Base-by-base conservation (phyloP, 92 coral and sea anemone genomes). In the Palythoa grandiflora region DNA sequence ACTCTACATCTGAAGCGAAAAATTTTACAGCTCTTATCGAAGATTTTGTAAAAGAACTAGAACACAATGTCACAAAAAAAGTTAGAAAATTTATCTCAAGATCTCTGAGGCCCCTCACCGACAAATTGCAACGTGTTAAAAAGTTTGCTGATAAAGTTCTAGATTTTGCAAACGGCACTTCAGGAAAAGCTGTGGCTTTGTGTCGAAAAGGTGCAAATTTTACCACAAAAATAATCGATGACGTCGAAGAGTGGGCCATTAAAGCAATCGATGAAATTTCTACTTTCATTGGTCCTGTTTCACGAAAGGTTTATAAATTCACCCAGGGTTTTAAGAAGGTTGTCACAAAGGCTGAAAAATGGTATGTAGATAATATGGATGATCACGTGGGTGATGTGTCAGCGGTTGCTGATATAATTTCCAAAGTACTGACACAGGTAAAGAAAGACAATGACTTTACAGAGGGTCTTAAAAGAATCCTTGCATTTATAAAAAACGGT, bases 11-110 rank as follows among this genome's bases (percentile, higher is more conserved):
- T 9, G 99, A 97, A 71, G 88, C 96, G 10, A 73, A 87, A 28
- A 93, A 97, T 85, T 96, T 93, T 78, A 97, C 99, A n/a, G 55
- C 91, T 8, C 83, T 94, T 57, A 92, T 97, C 35, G 98, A 97
- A 60, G 78, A 65, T 14, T 84, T 97, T 66, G 89, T 95, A 11
- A 92, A 88, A 57, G 96, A 94, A 16, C 83, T 97, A 38, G 93
- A 95, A 78, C 71, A 79, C 7, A 92, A 95, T 71, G 92, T 97
- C 59, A 94, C 98, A 11, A 44, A 71, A 13, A 95, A 91, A 39
- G 92, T 95, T 0, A 88, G 90, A 72, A 84, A 90, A 54, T 93
- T 97, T 63, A 93, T 97, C 2, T 84, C 93, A 7, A 63, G 86
- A 11, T 95, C 95, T 59, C 91, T 95, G 6, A 80, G 20, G n/a